phyloP scores from a whole-genome alignment of 1,140 invertebrate species.

The Drosophila yakuba region DNA sequence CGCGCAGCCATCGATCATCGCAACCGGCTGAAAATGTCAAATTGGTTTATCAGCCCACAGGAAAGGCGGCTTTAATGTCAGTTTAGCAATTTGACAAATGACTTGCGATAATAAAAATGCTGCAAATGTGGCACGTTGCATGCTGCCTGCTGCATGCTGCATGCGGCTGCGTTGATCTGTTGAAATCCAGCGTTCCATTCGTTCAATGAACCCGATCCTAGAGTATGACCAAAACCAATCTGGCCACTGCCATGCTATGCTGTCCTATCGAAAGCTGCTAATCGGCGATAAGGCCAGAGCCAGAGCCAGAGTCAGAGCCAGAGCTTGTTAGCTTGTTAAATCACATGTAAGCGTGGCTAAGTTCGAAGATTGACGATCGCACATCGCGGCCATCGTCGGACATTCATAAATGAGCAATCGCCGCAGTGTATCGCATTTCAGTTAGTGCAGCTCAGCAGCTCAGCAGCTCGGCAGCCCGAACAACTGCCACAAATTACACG shows the following conservation, averaged over 20 bases:
- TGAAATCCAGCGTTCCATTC: conserved; percentile 8
- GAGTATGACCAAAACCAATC: conserved; percentile 13
- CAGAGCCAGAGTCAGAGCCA: conserved; percentile 1
- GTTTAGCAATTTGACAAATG: conserved; percentile 82
- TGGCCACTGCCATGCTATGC: background rate
- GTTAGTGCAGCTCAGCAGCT: conserved; percentile 21
- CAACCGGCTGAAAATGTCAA: conserved; percentile 64
- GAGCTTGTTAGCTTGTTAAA: conserved; percentile 68
- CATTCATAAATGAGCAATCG: conserved; percentile 63
- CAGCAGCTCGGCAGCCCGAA: background rate
- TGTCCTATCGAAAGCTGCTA: conserved; percentile 44
- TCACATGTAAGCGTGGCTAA: conserved; percentile 60
- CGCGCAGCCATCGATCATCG: conserved; percentile 74
- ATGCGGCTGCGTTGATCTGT: conserved; percentile 6
- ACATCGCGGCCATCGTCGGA: conserved; percentile 56
- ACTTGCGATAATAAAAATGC: conserved; percentile 68
- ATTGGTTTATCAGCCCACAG: conserved; percentile 75
- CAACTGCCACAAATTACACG: conserved; percentile 82
- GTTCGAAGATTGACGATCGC: conserved; percentile 49
- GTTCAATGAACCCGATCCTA: conserved; percentile 27
- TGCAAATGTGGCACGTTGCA: conserved; percentile 53
- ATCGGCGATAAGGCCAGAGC: conserved; percentile 70
- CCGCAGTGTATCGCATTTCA: conserved; percentile 65
- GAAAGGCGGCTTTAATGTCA: conserved; percentile 75
- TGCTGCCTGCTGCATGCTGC: conserved; percentile 8